Evolutionary conservation across 2,113 vertebrate genomes (phyloP).

Genomic region (Pachycephala philippinensis): DNA sequence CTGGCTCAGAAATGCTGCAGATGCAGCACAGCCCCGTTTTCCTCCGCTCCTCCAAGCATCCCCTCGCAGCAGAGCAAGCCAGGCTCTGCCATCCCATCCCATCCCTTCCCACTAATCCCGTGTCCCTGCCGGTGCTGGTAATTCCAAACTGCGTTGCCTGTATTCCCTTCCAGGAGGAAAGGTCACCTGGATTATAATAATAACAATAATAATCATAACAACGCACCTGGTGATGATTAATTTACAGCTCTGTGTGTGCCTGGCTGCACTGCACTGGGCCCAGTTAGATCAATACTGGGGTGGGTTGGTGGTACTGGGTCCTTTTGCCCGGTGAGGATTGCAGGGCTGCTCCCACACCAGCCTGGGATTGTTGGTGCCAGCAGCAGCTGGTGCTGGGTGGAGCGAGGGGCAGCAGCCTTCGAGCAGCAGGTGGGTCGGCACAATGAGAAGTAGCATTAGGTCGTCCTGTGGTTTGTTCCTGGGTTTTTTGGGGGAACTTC

Average conservation of each 20-base stretch:
- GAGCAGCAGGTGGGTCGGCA: slow-evolving; percentile 25
- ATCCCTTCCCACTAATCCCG: background rate
- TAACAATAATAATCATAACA: background rate
- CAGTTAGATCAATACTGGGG: background rate
- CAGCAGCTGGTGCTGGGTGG: background rate
- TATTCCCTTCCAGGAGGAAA: background rate
- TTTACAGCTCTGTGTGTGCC: background rate
- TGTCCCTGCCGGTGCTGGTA: background rate
- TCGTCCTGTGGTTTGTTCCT: background rate
- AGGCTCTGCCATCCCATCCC: background rate
- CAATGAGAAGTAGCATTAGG: accelerated
- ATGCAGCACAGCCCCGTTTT: background rate
- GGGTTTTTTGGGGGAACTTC: background rate
- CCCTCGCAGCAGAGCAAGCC: background rate
- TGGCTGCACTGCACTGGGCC: background rate
- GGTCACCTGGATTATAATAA: background rate
- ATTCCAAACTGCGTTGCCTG: background rate
- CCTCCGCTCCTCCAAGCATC: background rate
- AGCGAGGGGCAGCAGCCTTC: background rate
- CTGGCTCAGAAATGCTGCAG: background rate
- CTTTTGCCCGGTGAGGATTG: background rate
- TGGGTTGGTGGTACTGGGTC: background rate
- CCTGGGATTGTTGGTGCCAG: background rate
- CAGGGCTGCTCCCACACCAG: background rate
- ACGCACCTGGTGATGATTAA: background rate